Conservation (phyloP, 2,888 invertebrate genomes). For the Apomyelois bistriatella region DNA sequence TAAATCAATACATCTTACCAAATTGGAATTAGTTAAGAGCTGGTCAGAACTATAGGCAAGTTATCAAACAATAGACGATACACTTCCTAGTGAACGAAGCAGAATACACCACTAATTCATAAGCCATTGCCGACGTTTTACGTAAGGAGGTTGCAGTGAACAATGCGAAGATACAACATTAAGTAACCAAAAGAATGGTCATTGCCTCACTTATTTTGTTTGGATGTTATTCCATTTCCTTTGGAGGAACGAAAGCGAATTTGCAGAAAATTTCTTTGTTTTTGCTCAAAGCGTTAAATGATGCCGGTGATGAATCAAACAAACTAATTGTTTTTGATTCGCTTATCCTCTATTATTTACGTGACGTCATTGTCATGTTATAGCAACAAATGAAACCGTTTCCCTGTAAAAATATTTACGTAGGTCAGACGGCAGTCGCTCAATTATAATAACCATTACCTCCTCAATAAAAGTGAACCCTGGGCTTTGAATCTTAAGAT, state of each 20-base stretch:
- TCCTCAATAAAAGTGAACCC: no score
- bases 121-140: constrained; percentile 65
- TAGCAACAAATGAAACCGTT: not conserved
- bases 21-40: not conserved
- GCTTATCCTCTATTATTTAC: not conserved
- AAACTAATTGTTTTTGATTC: constrained; percentile 19
- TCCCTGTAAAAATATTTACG: no score
- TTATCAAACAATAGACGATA: constrained; percentile 53
- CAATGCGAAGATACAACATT: constrained; percentile 71
- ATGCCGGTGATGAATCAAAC: constrained; percentile 25
- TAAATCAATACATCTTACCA: not conserved
- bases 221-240: constrained; percentile 48
- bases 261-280: constrained; percentile 55
- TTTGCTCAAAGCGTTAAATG: constrained; percentile 30
- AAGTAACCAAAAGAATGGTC: constrained; percentile 64
- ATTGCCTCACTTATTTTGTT: constrained; percentile 70
- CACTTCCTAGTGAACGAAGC: constrained; percentile 59
- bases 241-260: constrained; percentile 57
- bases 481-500: no score
- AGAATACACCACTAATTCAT: constrained; percentile 64
- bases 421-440: no score
- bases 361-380: no score
- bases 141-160: constrained; percentile 58
- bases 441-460: no score
- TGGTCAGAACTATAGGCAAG: not conserved